Evolutionary conservation across 2,797 vertebrate genomes (phyloP).

Genomic region (Myiothlypis coronata): DNA sequence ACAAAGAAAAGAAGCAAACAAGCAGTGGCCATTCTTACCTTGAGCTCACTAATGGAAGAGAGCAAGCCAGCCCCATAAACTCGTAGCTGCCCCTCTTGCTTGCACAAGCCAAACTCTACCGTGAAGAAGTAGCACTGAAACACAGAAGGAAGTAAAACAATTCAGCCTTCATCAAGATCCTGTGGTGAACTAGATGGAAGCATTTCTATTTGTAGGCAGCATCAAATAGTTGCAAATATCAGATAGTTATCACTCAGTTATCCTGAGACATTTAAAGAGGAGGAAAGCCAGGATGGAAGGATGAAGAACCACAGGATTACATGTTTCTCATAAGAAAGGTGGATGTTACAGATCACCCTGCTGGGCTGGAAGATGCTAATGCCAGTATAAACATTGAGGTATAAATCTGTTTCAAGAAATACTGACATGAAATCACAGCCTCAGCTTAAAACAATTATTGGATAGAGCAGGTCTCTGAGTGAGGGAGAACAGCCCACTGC

Average conservation of each 20-base stretch:
- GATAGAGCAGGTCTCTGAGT: neutral
- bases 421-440: neutral
- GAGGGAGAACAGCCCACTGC: neutral
- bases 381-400: neutral
- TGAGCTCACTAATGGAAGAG: conserved; percentile 95
- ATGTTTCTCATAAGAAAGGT: neutral
- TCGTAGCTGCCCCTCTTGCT: conserved; percentile 91
- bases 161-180: neutral
- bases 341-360: neutral
- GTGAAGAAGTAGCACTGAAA: conserved; percentile 98
- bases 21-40: conserved; percentile 54
- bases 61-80: conserved; percentile 95
- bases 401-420: neutral
- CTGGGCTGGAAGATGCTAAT: neutral
- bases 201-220: neutral
- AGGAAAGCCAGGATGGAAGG: neutral
- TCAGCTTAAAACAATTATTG: neutral
- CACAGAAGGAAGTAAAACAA: neutral
- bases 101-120: conserved; percentile 97
- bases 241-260: neutral
- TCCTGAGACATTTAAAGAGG: neutral
- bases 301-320: neutral
- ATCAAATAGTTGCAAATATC: neutral
- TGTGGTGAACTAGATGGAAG: neutral
- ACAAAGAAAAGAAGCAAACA: neutral